A percentile compares a stretch with the other conserved stretches of the same genome.
Evolutionary conservation across 30 jellyfish, hydroid and myxozoan species (phyloP).

Genomic region (Cassiopea xamachana): DNA sequence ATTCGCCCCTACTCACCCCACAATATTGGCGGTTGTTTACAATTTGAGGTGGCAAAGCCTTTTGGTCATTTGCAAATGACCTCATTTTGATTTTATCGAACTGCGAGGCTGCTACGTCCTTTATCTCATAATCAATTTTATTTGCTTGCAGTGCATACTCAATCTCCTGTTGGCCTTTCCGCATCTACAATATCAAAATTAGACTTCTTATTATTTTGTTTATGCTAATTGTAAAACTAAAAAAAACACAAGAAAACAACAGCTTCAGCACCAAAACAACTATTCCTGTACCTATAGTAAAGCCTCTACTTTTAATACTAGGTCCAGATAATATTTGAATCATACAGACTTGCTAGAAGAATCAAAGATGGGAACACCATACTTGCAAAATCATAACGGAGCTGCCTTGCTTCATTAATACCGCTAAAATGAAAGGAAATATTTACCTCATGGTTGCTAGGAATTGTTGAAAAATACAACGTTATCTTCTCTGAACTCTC

Average conservation of each 20-base stretch:
- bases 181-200: slow-evolving; percentile 21
- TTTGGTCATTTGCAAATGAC: slow-evolving; percentile 54
- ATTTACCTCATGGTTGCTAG: slow-evolving; percentile 59
- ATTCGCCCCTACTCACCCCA: slow-evolving; percentile 43
- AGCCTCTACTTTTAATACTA: not conserved
- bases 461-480: slow-evolving; percentile 55
- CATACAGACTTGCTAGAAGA: no score
- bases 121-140: slow-evolving; percentile 47
- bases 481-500: slow-evolving; percentile 38
- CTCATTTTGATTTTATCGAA: slow-evolving; percentile 72
- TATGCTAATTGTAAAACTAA: no score
- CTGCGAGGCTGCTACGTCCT: slow-evolving; percentile 61
- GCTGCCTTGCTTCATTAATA: no score
- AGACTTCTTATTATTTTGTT: not conserved
- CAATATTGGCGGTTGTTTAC: slow-evolving; percentile 57
- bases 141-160: slow-evolving; percentile 58
- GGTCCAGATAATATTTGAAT: not conserved
- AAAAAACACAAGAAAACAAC: no score
- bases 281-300: not conserved
- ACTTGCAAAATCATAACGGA: no score
- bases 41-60: slow-evolving; percentile 68
- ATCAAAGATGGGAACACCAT: no score
- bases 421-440: not conserved
- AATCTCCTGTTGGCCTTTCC: slow-evolving; percentile 57
- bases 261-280: no score